A percentile compares a stretch with the other conserved stretches of the same genome.
These are phyloP conservation scores for Alloscopus bannaensis DNA, from an alignment of 2,888 invertebrate genomes.

Conservation along the genomic window DNA sequence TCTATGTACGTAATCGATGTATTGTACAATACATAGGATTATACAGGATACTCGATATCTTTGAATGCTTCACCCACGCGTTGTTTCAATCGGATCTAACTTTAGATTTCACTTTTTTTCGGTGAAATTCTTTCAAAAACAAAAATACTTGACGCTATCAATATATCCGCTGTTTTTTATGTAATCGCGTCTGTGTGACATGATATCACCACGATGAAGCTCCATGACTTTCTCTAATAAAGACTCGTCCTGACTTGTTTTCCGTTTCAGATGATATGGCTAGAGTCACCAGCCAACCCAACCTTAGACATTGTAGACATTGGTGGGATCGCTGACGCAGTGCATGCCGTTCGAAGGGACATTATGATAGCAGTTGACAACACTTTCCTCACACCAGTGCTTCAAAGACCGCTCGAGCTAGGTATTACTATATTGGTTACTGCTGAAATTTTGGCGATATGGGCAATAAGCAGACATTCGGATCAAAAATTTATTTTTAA, in stretches of 20 bases:
- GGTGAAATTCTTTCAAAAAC: too few species aligned
- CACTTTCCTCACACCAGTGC: slow-evolving; percentile 75
- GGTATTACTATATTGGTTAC: too few species aligned
- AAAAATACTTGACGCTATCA: neutral
- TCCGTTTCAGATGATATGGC: slow-evolving; percentile 77
- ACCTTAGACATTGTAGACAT: slow-evolving; percentile 79
- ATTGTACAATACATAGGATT: too few species aligned
- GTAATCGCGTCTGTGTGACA: too few species aligned
- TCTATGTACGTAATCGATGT: too few species aligned
- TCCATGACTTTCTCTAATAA: neutral
- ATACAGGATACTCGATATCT: too few species aligned
- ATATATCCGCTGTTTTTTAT: neutral
- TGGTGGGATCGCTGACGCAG: slow-evolving; percentile 75
- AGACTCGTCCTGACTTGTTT: neutral
- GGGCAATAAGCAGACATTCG: too few species aligned
- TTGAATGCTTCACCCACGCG: slow-evolving; percentile 25
- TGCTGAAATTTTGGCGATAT: too few species aligned
- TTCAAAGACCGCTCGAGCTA: slow-evolving; percentile 78
- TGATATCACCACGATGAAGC: neutral
- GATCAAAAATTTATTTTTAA: too few species aligned
- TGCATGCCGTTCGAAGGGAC: slow-evolving; percentile 74
- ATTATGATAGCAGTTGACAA: slow-evolving; percentile 79
- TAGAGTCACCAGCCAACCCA: slow-evolving; percentile 81
- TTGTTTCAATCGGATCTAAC: too few species aligned
- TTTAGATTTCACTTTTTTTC: too few species aligned